These are phyloP conservation scores for Lasioglossum figueresi DNA, from an alignment of 2,888 invertebrate genomes.

Conservation along the genomic window DNA sequence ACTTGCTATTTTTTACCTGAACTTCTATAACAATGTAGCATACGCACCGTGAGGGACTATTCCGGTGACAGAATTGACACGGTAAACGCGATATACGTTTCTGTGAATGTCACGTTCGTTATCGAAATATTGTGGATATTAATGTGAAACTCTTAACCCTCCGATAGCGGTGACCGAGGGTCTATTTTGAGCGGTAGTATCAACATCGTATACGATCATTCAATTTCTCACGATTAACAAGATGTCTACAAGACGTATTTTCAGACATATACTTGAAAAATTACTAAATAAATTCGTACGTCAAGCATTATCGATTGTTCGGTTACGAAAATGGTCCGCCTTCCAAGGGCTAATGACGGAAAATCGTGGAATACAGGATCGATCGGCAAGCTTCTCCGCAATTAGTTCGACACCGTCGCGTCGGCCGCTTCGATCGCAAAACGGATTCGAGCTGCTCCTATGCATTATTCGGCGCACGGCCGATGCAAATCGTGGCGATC, in stretches of 20 bases:
- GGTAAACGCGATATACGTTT: neutral
- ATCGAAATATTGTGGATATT: neutral
- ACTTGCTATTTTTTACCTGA: neutral
- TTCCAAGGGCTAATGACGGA: neutral
- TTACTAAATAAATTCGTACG: neutral
- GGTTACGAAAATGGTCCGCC: neutral
- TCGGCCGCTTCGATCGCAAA: conserved; percentile 42
- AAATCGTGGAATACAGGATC: conserved; percentile 5
- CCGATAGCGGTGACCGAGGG: neutral
- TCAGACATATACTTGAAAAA: too few relatives aligned
- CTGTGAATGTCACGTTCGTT: neutral
- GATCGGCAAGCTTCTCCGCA: conserved; percentile 41
- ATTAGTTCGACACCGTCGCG: conserved; percentile 58
- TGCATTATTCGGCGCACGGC: conserved; percentile 79
- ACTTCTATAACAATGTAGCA: neutral
- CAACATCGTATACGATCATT: neutral
- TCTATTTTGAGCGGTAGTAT: neutral
- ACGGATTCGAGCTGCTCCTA: conserved; percentile 49
- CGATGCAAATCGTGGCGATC: conserved; percentile 80
- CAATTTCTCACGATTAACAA: too few relatives aligned
- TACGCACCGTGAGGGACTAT: neutral
- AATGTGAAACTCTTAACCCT: neutral
- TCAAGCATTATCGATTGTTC: neutral
- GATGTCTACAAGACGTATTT: too few relatives aligned
- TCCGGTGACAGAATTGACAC: neutral